phyloP scores from a whole-genome alignment of 2,888 invertebrate genomes.

The Leptogaster cylindrica region DNA sequence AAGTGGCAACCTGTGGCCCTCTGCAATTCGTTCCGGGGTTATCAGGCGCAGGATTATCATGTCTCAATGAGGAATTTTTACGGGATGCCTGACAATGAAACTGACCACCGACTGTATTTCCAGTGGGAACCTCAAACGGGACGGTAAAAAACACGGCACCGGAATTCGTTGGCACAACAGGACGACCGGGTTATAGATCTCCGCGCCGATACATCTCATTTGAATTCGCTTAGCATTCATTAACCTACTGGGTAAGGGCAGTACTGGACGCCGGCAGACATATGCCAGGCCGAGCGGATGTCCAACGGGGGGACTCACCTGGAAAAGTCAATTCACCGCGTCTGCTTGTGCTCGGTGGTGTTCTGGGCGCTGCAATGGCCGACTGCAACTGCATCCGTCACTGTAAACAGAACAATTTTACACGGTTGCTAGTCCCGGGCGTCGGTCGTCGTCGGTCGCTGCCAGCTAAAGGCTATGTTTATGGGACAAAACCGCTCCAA shows the following conservation, averaged over 20 bases:
- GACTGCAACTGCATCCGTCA: slow-evolving; percentile 19
- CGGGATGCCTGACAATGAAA: slow-evolving; percentile 4
- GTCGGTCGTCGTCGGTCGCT: not conserved
- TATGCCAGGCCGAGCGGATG: slow-evolving; percentile 13
- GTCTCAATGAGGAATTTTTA: slow-evolving; percentile 27
- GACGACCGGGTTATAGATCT: slow-evolving; percentile 53
- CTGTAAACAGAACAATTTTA: slow-evolving; percentile 24
- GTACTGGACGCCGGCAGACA: slow-evolving; percentile 19
- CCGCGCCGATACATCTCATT: slow-evolving; percentile 59
- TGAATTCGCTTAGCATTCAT: slow-evolving; percentile 62
- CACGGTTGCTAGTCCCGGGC: not conserved
- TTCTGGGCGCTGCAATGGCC: not conserved
- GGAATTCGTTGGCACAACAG: slow-evolving; percentile 28
- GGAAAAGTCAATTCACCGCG: slow-evolving; percentile 30
- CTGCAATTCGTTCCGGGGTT: slow-evolving; percentile 1
- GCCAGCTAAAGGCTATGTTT: slow-evolving; percentile 4
- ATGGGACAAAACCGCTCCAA: slow-evolving; percentile 21
- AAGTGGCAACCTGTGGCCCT: not conserved
- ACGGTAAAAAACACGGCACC: slow-evolving; percentile 27
- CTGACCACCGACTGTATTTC: slow-evolving; percentile 14
- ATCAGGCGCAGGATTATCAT: slow-evolving; percentile 21
- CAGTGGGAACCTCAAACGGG: slow-evolving; percentile 8
- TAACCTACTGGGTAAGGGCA: slow-evolving; percentile 55
- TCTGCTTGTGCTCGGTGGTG: not conserved
- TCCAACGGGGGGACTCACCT: slow-evolving; percentile 16